Base-by-base conservation (phyloP, 2,888 invertebrate species). In the Rotaria socialis region DNA sequence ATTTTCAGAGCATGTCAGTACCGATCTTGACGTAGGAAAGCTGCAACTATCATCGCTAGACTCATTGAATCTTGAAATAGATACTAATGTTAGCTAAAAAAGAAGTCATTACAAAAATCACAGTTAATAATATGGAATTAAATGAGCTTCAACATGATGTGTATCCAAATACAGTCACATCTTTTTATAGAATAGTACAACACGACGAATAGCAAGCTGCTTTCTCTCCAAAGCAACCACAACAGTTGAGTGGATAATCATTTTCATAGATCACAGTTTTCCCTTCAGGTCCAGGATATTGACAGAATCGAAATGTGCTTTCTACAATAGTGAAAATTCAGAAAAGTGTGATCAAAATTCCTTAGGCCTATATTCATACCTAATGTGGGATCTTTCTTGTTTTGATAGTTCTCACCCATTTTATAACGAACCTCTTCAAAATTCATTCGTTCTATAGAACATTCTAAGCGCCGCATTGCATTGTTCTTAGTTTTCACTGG, bases 161-260 rank as follows among this genome's bases (percentile, higher is more conserved):
- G 35, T 35, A 35, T 35, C 35, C 35, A 35, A 35, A 35, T 35
- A 35, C 35, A 35, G 35, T 35, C 35, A 35, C 35, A 35, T 35
- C 35, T 2, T 35, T 35, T 47, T 14, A 80, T 1, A 80, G 47
- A 41, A 80, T 80, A n/a, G 43, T 80, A 24, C 75, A 80, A 22
- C 47, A 80, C 2, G 10, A 80, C 4, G 75, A 80, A 80, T 80
- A 80, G 47, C 75, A 80, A 8, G 75, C 75, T 4, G 0, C 2
- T 47, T 43, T 80, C 4, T 22, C 47, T 47, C 75, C 75, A 47
- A 80, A 80, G 24, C 75, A 80, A 19, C 75, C 75, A 80, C 75
- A 80, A 7, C 75, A 80, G 47, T 80, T 80, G 4, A 80, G 47
- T 24, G 75, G 75, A 80, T 80, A 80, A 80, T 80, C 75, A 7